Evolutionary conservation across 2,113 vertebrate species (phyloP).

Genomic region (Trinectes maculatus): DNA sequence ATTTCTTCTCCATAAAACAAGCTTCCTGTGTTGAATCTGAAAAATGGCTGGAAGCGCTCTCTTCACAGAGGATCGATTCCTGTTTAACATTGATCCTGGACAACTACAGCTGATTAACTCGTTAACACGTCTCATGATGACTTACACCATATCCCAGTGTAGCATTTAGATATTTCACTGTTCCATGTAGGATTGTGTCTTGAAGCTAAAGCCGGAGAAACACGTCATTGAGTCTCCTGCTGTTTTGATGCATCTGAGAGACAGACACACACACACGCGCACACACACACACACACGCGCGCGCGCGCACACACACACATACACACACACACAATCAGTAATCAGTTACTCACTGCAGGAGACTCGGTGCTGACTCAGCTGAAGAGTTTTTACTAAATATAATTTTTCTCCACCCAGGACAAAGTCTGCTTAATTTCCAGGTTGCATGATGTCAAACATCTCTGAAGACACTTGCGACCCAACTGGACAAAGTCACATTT

Average conservation of each 20-base stretch:
- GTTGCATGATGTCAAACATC: slow-evolving; percentile 11
- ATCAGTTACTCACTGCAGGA: slow-evolving; percentile 54
- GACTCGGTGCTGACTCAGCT: slow-evolving; percentile 29
- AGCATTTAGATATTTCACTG: neutral
- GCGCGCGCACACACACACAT: too few relatives aligned
- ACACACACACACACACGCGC: too few relatives aligned
- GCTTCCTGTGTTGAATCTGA: slow-evolving; percentile 1
- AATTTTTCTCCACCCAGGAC: slow-evolving; percentile 17
- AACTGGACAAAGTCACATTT: neutral
- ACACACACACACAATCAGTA: too few relatives aligned
- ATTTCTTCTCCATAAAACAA: too few relatives aligned
- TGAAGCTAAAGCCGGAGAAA: slow-evolving; percentile 5
- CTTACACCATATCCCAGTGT: neutral
- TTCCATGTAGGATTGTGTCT: neutral
- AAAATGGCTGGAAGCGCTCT: neutral
- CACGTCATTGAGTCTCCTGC: slow-evolving; percentile 22
- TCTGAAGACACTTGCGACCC: neutral
- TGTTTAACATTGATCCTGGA: slow-evolving; percentile 2
- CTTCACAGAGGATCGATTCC: neutral
- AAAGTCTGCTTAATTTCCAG: slow-evolving; percentile 10
- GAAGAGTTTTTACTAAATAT: slow-evolving; percentile 12
- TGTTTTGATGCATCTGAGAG: slow-evolving; percentile 8
- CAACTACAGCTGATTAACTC: neutral
- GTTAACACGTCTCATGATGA: slow-evolving; percentile 2
- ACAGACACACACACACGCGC: too few relatives aligned